These are phyloP conservation scores for Pristionchus japonicus DNA, from an alignment of 2,888 invertebrate species.

Conservation along the genomic window DNA sequence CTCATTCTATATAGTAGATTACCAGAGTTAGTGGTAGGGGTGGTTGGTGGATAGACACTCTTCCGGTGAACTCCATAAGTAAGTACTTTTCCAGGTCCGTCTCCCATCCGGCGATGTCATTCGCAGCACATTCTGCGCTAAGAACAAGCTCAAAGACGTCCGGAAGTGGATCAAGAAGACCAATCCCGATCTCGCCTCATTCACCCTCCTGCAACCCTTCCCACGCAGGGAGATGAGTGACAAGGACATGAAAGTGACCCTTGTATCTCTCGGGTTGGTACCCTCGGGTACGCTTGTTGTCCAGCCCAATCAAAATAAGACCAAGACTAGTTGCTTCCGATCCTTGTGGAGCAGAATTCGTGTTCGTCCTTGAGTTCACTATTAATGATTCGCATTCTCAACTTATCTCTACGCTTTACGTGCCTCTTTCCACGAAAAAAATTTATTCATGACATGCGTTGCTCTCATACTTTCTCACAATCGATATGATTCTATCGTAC, in stretches of 20 bases:
- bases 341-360: not conserved
- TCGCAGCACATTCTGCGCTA: not conserved
- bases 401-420: too few species aligned
- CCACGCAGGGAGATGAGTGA: not conserved
- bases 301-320: not conserved
- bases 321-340: not conserved
- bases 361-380: not conserved
- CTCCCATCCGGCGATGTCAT: not conserved
- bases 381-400: not conserved
- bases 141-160: not conserved
- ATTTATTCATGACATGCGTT: not conserved
- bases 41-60: too few species aligned
- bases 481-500: not conserved
- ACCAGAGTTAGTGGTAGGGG: too few species aligned
- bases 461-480: not conserved
- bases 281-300: not conserved
- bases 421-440: too few species aligned
- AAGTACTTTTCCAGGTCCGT: not conserved
- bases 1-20: too few species aligned
- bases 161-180: not conserved
- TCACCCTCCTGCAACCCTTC: not conserved
- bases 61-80: too few species aligned
- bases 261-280: not conserved
- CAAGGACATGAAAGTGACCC: not conserved
- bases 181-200: not conserved